These are phyloP conservation scores for Hoplias malabaricus DNA, from an alignment of 2,113 vertebrate species.

Conservation along the genomic window DNA sequence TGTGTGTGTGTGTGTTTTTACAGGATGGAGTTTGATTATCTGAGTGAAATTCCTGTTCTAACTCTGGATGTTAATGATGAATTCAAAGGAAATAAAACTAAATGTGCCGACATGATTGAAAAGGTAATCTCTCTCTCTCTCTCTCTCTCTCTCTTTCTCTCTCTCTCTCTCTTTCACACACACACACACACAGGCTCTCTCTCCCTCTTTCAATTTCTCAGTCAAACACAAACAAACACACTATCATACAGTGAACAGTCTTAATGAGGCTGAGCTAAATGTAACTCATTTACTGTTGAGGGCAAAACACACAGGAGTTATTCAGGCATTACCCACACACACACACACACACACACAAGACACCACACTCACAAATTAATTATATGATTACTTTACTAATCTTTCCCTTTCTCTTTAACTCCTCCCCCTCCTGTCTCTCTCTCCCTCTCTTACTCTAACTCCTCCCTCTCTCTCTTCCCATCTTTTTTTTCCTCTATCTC, in stretches of 20 bases:
- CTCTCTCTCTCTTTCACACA: background rate
- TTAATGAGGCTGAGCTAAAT: background rate
- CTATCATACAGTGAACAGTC: background rate
- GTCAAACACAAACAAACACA: too few species aligned
- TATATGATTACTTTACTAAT: background rate
- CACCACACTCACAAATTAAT: background rate
- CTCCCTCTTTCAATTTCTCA: background rate
- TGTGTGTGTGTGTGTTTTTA: background rate
- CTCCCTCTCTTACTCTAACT: background rate
- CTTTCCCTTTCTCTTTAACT: background rate
- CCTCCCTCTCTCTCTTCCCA: background rate
- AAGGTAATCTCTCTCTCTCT: conserved; percentile 85
- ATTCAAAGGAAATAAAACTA: conserved; percentile 76
- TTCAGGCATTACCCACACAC: background rate
- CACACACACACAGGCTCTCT: background rate
- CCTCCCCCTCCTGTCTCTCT: background rate
- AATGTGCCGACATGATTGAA: conserved; percentile 80
- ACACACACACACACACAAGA: background rate
- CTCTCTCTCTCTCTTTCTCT: background rate
- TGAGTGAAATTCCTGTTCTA: conserved; percentile 82
- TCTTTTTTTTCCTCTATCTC: background rate
- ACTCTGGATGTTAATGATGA: conserved; percentile 88
- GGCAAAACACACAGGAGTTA: background rate
- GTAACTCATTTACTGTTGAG: background rate
- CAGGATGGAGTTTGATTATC: conserved; percentile 86